Evolutionary conservation across 2,888 invertebrate genomes (phyloP), one percentile per base, ranked within the genome.

Genomic region (Lepas anatifera): DNA sequence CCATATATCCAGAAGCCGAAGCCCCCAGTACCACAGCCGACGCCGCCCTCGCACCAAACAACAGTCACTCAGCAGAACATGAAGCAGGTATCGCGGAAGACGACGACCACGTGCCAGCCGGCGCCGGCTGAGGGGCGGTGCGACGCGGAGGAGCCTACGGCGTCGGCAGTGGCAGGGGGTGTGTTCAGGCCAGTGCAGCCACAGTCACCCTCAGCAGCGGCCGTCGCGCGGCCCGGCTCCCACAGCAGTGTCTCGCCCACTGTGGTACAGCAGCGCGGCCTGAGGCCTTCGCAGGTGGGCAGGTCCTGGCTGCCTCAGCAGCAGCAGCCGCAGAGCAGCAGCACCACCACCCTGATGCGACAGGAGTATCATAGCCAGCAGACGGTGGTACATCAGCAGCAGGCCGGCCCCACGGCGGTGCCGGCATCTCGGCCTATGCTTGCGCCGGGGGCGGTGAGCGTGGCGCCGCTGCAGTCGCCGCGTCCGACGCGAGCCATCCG

Each of bases 231-330:
- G 6, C 68, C 52, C n/a, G 4, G 27, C 4, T 16, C 46, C 29
- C 35, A 3, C 22, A 18, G 18, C 32, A 35, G 13, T 35, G 41
- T 10, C 41, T 41, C 72, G 48, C 72, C 76, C 3, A 71, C 74
- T 68, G 77, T 82, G 35, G 73, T 79, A 6, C 81, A 83, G 72
- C 82, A 82, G 69, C 77, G 77, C 67, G 79, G 77, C 72, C 76
- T 80, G 18, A 80, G 78, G 74, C 81, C 82, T 6, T 82, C 83
- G n/a, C 80, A 81, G 75, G 79, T 81, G 3, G 81, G 81, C 72
- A 83, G 81, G 76, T 77, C 80, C 7, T 84, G 83, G 83, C 81
- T 83, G 1, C 58, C 18, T 22, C 35, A 22, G 29, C n/a, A n/a
- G 8, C 13, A 18, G 7, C 27, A 29, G 6, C 58, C 18, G 35